Percentiles rank a stretch among this genome's conserved stretches.
These are phyloP conservation scores for Elgaria multicarinata DNA, from an alignment of 2,113 vertebrate species.

Conservation along the genomic window DNA sequence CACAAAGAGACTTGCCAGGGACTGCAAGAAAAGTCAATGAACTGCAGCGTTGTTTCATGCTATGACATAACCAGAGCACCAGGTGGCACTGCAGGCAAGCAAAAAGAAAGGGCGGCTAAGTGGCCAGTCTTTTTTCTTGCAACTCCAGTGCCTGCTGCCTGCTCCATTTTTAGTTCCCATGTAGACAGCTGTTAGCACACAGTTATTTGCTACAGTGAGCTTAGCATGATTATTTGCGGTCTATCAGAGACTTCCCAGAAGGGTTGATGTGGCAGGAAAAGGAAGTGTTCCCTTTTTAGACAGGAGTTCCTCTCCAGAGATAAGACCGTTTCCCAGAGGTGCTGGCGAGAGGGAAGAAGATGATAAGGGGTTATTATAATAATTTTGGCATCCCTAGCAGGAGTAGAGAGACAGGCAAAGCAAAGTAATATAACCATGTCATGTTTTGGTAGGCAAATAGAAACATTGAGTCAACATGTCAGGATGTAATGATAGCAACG, in stretches of 20 bases:
- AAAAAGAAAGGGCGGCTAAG: background rate
- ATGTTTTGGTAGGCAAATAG: background rate
- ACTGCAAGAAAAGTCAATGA: background rate
- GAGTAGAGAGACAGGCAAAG: background rate
- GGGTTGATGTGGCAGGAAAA: conserved; percentile 2
- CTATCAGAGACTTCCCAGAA: background rate
- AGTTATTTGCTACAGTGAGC: background rate
- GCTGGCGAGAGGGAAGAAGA: background rate
- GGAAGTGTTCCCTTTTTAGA: conserved; percentile 3
- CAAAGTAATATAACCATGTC: background rate
- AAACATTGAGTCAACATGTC: background rate
- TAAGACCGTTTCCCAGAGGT: background rate
- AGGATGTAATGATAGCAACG: background rate
- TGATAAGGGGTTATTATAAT: background rate
- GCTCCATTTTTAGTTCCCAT: background rate
- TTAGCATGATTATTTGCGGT: background rate
- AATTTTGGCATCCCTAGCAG: background rate
- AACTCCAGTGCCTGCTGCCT: background rate
- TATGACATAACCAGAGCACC: background rate
- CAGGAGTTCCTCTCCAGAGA: background rate
- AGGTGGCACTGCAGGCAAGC: conserved; percentile 28
- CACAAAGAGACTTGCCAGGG: background rate
- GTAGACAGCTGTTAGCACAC: background rate
- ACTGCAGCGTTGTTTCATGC: background rate
- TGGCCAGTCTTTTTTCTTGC: background rate